Percentiles rank a stretch among this genome's conserved stretches.
Evolutionary conservation across 2,797 vertebrate species (phyloP).

Genomic region (Siniperca undulata): DNA sequence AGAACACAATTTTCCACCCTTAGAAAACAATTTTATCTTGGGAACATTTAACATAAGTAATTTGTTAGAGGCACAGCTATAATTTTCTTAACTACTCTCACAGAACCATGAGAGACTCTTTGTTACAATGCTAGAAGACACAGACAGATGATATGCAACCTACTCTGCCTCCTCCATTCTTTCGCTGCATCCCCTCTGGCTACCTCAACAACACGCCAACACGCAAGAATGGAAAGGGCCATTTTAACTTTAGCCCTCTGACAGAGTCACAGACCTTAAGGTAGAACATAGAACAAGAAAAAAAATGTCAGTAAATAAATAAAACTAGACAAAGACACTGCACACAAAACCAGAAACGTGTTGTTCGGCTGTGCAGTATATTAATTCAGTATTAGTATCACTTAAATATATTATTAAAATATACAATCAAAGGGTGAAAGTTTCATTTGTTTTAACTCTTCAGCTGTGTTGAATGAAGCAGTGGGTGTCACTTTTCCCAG

Average conservation of each 20-base stretch:
- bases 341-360: not conserved
- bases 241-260: conserved; percentile 69
- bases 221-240: conserved; percentile 52
- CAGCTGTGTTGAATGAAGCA: not conserved
- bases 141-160: conserved; percentile 75
- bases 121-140: conserved; percentile 73
- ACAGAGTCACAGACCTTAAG: conserved; percentile 57
- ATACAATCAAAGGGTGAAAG: not conserved
- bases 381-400: not conserved
- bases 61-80: conserved; percentile 73
- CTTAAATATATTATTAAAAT: not conserved
- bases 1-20: conserved; percentile 56
- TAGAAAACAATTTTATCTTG: conserved; percentile 62
- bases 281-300: conserved; percentile 38
- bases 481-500: not conserved
- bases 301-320: conserved; percentile 16
- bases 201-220: conserved; percentile 66
- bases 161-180: conserved; percentile 70
- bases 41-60: conserved; percentile 66
- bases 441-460: not conserved
- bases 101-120: conserved; percentile 69
- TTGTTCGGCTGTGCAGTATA: not conserved
- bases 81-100: conserved; percentile 78
- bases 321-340: not conserved
- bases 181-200: conserved; percentile 70